Evolutionary conservation across 2,113 vertebrate genomes (phyloP).

Genomic region (Podilymbus podiceps): DNA sequence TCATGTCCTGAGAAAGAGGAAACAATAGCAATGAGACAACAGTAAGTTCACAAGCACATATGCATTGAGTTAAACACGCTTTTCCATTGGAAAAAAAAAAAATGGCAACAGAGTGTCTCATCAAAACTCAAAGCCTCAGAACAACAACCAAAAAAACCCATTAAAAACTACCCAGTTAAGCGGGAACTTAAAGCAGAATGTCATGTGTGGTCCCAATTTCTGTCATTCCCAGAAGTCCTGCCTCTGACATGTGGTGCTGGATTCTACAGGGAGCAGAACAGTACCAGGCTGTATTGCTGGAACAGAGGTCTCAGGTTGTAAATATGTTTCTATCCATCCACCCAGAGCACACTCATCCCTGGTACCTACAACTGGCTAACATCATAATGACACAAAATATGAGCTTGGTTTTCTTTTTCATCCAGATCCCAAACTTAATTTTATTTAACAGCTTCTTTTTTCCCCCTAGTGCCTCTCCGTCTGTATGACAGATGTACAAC

Average conservation of each 20-base stretch:
- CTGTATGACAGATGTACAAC: conserved; percentile 29
- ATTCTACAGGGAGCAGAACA: neutral
- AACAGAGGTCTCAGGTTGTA: neutral
- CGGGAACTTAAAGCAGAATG: neutral
- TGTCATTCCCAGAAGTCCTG: neutral
- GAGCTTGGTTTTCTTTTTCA: neutral
- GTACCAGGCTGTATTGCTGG: neutral
- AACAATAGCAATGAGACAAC: conserved; percentile 25
- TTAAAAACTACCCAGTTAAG: neutral
- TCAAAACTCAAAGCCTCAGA: neutral
- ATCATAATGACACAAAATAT: neutral
- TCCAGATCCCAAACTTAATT: neutral
- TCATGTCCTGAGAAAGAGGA: conserved; percentile 52
- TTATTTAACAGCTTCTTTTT: neutral
- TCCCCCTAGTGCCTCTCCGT: neutral
- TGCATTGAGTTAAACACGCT: neutral
- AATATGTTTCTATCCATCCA: neutral
- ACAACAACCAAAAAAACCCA: neutral
- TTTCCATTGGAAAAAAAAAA: neutral
- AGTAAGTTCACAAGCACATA: neutral
- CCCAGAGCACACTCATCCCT: neutral
- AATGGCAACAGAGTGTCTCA: neutral
- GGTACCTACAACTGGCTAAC: neutral
- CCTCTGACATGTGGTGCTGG: neutral
- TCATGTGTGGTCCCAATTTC: neutral